phyloP scores from a whole-genome alignment of 1,140 invertebrate genomes.

The Lepidurus arcticus region DNA sequence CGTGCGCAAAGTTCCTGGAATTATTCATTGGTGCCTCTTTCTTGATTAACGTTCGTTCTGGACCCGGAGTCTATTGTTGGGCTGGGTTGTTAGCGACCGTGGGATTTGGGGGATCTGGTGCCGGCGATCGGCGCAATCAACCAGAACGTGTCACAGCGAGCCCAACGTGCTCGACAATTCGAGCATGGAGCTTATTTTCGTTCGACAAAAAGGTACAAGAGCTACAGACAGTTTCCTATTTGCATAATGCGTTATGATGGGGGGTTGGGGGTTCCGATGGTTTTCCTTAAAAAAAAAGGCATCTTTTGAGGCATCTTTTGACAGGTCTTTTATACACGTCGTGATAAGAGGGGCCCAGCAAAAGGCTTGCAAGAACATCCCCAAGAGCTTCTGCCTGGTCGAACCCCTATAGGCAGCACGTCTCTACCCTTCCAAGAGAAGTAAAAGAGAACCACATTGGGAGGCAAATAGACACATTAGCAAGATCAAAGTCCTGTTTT shows the following conservation, averaged over 20 bases:
- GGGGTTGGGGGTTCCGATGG: not conserved
- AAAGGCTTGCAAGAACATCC: not conserved
- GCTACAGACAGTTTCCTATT: not conserved
- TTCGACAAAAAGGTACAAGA: not conserved
- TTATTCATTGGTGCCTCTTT: not conserved
- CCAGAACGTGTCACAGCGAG: not conserved
- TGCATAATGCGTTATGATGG: not conserved
- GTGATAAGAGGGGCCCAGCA: not conserved
- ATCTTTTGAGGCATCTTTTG: not conserved
- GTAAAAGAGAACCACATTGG: not conserved
- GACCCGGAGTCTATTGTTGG: not conserved
- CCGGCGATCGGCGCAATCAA: slow-evolving; percentile 1
- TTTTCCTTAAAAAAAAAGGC: not conserved
- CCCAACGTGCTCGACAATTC: not conserved
- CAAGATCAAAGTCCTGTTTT: slow-evolving; percentile 3
- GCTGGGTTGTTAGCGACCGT: not conserved
- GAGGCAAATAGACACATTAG: slow-evolving; percentile 9
- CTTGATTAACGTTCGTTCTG: not conserved
- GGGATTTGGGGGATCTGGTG: not conserved
- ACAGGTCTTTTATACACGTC: not conserved
- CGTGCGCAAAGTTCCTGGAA: not conserved
- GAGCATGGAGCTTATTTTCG: slow-evolving; percentile 19
- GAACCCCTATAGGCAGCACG: not conserved
- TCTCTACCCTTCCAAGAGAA: not conserved
- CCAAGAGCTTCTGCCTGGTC: slow-evolving; percentile 13